phyloP scores from a whole-genome alignment of 2,888 invertebrate genomes.

The Caradrina kadenii region DNA sequence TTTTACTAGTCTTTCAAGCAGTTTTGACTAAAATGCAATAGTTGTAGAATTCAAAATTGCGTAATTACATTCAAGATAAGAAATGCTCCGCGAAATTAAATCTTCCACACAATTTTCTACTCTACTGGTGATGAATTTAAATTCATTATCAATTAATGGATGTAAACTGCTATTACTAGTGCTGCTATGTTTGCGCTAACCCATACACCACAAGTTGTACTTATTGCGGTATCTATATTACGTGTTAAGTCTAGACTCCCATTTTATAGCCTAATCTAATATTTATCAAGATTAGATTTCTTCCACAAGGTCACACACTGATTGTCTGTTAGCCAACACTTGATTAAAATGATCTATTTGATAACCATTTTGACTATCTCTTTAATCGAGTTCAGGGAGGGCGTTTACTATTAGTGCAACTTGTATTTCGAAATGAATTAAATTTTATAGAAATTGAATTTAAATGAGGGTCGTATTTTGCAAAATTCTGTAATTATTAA shows the following conservation, averaged over 20 bases:
- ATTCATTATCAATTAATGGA: no score
- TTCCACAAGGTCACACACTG: constrained; percentile 34
- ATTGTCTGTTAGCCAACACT: constrained; percentile 30
- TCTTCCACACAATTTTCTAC: no score
- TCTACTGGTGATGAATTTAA: no score
- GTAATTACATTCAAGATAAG: no score
- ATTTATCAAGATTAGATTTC: constrained; percentile 8
- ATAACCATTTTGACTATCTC: constrained; percentile 6
- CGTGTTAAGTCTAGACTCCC: constrained; percentile 4
- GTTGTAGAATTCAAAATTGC: no score
- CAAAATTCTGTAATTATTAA: neutral
- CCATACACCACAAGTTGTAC: constrained; percentile 7
- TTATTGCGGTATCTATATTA: constrained; percentile 10
- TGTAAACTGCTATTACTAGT: no score
- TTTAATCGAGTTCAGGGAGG: constrained; percentile 25
- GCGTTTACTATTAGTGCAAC: neutral
- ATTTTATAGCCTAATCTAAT: constrained; percentile 2
- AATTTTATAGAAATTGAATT: constrained; percentile 2
- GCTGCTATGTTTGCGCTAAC: no score
- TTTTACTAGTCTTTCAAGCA: no score
- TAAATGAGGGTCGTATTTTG: neutral
- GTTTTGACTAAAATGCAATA: no score
- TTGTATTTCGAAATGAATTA: neutral
- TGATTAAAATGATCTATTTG: constrained; percentile 33
- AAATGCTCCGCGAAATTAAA: no score